Evolutionary conservation across 2,888 invertebrate genomes (phyloP).

Genomic region (Odontocerum albicorne): DNA sequence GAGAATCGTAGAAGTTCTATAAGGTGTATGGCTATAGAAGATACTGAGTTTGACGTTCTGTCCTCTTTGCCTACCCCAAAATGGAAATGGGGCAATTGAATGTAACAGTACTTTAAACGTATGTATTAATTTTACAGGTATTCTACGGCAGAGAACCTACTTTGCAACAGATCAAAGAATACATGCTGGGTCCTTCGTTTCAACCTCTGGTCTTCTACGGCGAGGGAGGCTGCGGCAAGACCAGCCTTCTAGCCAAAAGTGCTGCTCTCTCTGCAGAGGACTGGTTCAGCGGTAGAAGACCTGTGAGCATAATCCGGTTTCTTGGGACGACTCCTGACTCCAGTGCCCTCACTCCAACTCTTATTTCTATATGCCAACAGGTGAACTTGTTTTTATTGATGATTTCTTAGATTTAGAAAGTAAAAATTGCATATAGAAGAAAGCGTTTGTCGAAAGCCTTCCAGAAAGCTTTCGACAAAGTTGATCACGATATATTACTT

Average conservation of each 20-base stretch:
- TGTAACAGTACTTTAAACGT: too few relatives aligned
- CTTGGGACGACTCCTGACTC: constrained; percentile 97
- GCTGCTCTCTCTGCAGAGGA: constrained; percentile 76
- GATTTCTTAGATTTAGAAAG: too few relatives aligned
- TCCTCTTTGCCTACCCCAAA: too few relatives aligned
- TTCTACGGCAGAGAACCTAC: constrained; percentile 93
- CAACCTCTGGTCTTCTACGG: constrained; percentile 92
- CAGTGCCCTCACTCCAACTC: constrained; percentile 89
- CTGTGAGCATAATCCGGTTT: constrained; percentile 88
- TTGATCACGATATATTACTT: too few relatives aligned
- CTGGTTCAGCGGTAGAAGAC: constrained; percentile 75
- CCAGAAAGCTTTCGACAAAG: too few relatives aligned
- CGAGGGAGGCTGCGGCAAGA: constrained; percentile 97
- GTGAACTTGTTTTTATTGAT: constrained; percentile 56
- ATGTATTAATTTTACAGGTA: constrained; percentile 52
- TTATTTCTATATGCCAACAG: constrained; percentile 95
- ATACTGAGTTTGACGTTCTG: too few relatives aligned
- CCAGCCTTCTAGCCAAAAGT: constrained; percentile 90
- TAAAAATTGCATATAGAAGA: too few relatives aligned
- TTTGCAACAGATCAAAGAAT: constrained; percentile 74
- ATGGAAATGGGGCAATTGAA: too few relatives aligned
- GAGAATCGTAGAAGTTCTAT: too few relatives aligned
- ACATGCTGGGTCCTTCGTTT: constrained; percentile 82
- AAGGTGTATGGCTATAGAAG: too few relatives aligned
- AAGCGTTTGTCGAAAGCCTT: too few relatives aligned